Conservation (phyloP, 2,797 vertebrate species). For the Antrozous pallidus region DNA sequence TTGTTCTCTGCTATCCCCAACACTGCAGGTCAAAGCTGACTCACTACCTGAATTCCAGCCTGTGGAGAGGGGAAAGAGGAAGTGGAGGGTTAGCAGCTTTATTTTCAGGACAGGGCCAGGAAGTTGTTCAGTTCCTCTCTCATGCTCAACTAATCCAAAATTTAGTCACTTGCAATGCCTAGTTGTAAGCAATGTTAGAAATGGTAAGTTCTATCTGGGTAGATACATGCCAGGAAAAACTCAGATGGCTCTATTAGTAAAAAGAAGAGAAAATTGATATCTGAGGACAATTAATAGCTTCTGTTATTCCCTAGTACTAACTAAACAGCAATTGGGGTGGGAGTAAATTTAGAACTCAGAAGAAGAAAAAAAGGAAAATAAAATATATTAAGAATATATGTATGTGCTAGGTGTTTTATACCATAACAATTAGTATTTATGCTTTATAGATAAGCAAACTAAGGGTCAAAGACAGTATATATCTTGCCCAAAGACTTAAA, state of each 20-base stretch:
- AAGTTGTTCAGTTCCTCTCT: not conserved
- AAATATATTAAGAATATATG: not conserved
- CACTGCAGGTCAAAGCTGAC: not conserved
- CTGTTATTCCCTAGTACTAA: not conserved
- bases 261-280: not conserved
- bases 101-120: not conserved
- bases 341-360: not conserved
- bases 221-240: not conserved
- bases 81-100: not conserved
- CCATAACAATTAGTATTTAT: not conserved
- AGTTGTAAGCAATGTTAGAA: not conserved
- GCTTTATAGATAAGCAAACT: not conserved
- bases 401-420: not conserved
- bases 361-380: not conserved
- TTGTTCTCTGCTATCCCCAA: not conserved
- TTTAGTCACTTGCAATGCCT: not conserved
- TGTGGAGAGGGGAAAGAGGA: not conserved
- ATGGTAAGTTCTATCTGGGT: not conserved
- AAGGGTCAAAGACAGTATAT: not conserved
- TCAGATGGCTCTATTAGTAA: not conserved
- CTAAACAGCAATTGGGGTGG: not conserved
- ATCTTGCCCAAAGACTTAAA: not conserved
- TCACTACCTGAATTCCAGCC: not conserved
- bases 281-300: not conserved
- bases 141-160: not conserved